phyloP scores from a whole-genome alignment of 37 sponge, comb jelly and placozoan species.

The Chondrilla cf. caribensis region DNA sequence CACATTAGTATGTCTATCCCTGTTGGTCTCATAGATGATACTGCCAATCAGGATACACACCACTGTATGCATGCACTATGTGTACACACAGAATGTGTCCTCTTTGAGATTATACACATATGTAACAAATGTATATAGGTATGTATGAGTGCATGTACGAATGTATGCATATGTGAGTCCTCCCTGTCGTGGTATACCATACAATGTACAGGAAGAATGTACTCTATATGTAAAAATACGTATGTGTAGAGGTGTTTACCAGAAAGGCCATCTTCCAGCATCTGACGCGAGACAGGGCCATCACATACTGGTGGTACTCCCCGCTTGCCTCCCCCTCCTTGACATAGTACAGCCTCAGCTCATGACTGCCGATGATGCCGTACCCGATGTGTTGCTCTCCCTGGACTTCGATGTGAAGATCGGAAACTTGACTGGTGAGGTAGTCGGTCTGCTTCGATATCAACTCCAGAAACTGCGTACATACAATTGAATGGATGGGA shows the following conservation, averaged over 20 bases:
- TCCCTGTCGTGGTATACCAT: no score
- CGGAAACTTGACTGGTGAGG: background rate
- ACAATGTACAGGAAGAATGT: no score
- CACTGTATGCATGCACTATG: no score
- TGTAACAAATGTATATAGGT: no score
- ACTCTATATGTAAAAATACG: no score
- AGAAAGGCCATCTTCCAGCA: conserved; percentile 20
- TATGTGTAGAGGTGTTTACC: background rate
- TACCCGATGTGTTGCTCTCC: background rate
- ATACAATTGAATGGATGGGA: background rate
- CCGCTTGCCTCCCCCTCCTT: background rate
- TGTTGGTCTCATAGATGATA: no score
- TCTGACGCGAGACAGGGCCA: background rate
- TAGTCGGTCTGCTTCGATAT: background rate
- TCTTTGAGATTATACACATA: no score
- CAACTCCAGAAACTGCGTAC: background rate
- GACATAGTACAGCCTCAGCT: background rate
- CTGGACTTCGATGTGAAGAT: background rate
- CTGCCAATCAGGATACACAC: no score
- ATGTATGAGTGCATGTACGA: no score
- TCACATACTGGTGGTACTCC: background rate
- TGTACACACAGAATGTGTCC: no score
- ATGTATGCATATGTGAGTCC: no score
- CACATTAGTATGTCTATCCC: no score
- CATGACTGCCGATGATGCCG: background rate